phyloP scores from a whole-genome alignment of 2,888 invertebrate genomes.

The Seira sanloemensis region DNA sequence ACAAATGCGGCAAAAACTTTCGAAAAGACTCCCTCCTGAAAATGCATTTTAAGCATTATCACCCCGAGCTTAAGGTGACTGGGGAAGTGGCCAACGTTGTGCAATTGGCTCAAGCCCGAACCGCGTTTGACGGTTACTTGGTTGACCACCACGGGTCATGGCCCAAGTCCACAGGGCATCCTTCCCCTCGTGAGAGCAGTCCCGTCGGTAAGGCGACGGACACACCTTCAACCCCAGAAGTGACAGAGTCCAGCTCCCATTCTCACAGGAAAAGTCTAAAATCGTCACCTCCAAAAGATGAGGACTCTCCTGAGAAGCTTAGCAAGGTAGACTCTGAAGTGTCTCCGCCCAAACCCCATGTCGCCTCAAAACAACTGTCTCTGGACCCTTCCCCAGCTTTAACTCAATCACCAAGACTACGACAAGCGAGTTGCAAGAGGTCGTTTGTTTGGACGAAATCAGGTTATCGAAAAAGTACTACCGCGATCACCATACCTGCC shows the following conservation, averaged over 20 bases:
- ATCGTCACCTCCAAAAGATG: not conserved
- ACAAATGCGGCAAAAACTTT: slow-evolving; percentile 91
- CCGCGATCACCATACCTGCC: not conserved
- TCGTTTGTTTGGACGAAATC: slow-evolving; percentile 15
- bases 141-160: slow-evolving; percentile 10
- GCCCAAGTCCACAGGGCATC: too few relatives aligned
- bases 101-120: slow-evolving; percentile 89
- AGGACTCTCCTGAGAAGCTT: not conserved
- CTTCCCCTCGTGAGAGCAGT: not conserved
- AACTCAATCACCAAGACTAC: slow-evolving; percentile 35
- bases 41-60: slow-evolving; percentile 97
- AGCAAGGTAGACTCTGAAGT: too few relatives aligned
- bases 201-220: not conserved
- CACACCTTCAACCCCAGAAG: not conserved
- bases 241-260: not conserved
- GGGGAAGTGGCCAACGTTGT: slow-evolving; percentile 89
- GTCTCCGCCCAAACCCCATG: not conserved
- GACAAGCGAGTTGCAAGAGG: slow-evolving; percentile 25
- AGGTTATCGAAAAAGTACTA: not conserved
- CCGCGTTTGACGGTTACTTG: slow-evolving; percentile 48
- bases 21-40: slow-evolving; percentile 91
- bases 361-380: not conserved
- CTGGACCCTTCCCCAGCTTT: slow-evolving; percentile 8
- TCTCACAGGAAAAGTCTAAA: slow-evolving; percentile 11
- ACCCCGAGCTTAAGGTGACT: slow-evolving; percentile 83